phyloP scores from a whole-genome alignment of 2,888 invertebrate genomes.

The Microctonus aethiopoides region DNA sequence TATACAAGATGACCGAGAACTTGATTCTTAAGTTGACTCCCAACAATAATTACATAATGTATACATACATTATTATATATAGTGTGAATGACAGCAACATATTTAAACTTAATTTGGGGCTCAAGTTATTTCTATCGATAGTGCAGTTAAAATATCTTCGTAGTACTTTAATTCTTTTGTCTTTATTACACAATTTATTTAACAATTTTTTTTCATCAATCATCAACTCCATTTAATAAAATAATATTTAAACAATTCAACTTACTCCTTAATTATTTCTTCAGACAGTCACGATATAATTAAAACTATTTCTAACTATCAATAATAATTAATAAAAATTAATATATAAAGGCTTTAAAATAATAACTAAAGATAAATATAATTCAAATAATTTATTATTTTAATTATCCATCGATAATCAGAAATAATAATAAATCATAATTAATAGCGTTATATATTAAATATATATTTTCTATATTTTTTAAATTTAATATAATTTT shows the following conservation, averaged over 20 bases:
- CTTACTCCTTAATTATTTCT: not conserved
- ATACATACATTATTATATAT: constrained; percentile 9
- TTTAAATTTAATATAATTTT: not conserved
- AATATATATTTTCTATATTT: not conserved
- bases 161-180: not conserved
- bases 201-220: no score
- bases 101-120: constrained; percentile 32
- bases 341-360: no score
- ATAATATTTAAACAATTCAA: no score
- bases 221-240: no score
- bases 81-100: constrained; percentile 18
- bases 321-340: no score
- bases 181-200: no score
- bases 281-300: no score
- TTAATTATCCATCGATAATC: no score
- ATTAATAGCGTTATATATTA: not conserved
- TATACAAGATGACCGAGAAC: constrained; percentile 9
- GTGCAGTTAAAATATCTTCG: not conserved
- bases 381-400: no score
- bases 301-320: no score
- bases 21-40: constrained; percentile 25
- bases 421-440: no score
- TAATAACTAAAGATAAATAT: no score
- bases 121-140: constrained; percentile 40
- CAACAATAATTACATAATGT: constrained; percentile 40